Evolutionary conservation across 2,113 vertebrate genomes (phyloP).

Genomic region (Alces alces): DNA sequence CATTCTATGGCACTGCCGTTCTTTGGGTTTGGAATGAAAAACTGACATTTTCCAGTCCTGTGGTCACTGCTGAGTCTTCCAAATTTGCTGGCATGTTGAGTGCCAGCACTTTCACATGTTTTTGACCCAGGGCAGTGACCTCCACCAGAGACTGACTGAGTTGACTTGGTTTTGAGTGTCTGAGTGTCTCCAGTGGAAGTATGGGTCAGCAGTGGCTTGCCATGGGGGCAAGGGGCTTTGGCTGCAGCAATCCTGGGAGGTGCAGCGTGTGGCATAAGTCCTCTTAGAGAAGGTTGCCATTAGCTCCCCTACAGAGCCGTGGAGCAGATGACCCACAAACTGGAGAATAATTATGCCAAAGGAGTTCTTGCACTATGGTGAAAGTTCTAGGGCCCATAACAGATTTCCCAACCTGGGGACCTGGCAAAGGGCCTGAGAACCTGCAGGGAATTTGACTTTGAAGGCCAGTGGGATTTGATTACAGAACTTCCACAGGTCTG

Average conservation of each 20-base stretch:
- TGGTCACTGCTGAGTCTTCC: neutral
- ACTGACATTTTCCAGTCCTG: neutral
- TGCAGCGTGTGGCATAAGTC: neutral
- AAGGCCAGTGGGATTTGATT: neutral
- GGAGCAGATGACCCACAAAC: fast-evolving
- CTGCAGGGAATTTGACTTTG: neutral
- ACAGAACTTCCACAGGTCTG: neutral
- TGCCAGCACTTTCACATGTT: neutral
- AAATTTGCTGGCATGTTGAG: neutral
- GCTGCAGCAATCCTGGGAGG: neutral
- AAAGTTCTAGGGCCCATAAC: neutral
- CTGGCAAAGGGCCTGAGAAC: neutral
- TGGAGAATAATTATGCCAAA: neutral
- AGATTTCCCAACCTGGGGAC: neutral
- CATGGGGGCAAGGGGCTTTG: neutral
- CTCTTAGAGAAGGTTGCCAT: neutral
- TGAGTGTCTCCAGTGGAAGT: neutral
- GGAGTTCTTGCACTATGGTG: neutral
- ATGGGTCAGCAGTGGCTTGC: neutral
- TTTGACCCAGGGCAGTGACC: neutral
- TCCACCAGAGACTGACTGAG: neutral
- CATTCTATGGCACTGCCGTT: neutral
- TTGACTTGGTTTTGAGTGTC: neutral
- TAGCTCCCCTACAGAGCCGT: neutral
- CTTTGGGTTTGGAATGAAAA: neutral